These are phyloP conservation scores for Drosophila mimica DNA, from an alignment of 2,888 invertebrate species.

Conservation along the genomic window DNA sequence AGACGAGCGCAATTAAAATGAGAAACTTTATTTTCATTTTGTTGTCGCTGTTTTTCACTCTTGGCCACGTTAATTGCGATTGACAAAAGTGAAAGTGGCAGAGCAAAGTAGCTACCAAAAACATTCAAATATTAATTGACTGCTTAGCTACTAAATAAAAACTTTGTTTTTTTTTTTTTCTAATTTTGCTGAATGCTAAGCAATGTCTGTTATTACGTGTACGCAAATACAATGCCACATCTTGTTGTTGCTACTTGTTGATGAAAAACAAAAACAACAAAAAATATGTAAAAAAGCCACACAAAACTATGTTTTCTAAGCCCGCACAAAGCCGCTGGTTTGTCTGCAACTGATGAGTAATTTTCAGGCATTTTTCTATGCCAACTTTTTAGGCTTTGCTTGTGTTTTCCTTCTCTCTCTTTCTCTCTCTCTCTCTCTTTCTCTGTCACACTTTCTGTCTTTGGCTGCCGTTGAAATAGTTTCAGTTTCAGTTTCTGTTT, in stretches of 20 bases:
- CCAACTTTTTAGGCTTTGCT: conserved; percentile 37
- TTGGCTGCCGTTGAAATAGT: conserved; percentile 52
- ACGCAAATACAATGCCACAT: conserved; percentile 23
- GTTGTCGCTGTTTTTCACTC: conserved; percentile 18
- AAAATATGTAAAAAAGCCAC: not conserved
- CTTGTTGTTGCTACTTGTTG: conserved; percentile 6
- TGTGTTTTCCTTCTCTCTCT: not conserved
- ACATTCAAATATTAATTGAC: conserved; percentile 45
- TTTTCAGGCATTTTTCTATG: conserved; percentile 54
- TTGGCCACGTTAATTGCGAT: conserved; percentile 67
- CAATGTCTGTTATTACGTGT: conserved; percentile 35
- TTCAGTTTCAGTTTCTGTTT: conserved; percentile 45
- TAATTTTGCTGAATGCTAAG: not conserved
- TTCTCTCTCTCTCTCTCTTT: not conserved
- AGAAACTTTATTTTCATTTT: conserved; percentile 62
- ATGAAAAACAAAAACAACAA: not conserved
- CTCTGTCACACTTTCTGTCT: not conserved
- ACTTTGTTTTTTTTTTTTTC: not conserved
- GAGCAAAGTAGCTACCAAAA: conserved; percentile 23
- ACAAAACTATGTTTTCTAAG: conserved; percentile 11
- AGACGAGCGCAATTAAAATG: conserved; percentile 66
- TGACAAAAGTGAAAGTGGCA: conserved; percentile 72
- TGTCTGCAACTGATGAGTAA: conserved; percentile 56
- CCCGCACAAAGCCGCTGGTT: conserved; percentile 29
- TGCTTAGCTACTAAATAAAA: conserved; percentile 41